Evolutionary conservation across 2,797 vertebrate species (phyloP), one percentile per base, ranked within the genome.

Genomic region (Lemur catta): DNA sequence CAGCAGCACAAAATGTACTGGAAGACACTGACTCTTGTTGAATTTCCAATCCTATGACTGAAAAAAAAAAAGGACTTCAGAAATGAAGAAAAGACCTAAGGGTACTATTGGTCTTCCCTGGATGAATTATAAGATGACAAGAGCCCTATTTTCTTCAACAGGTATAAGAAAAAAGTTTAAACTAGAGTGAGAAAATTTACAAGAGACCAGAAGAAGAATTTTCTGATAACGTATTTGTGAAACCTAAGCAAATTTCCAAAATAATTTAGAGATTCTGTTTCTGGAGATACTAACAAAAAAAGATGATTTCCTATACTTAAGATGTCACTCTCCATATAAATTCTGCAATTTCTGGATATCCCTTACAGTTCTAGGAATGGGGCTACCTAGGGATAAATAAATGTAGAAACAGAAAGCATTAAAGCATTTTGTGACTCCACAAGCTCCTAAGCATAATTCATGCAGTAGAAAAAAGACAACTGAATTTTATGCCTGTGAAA

Each of bases 341-440:
- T 93, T 95, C 46, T 93, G n/a, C 48, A 94, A 63, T 81, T 95
- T 95, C 35, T 91, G n/a, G 33, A 72, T 84, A 86, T 85, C 33
- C 55, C 61, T 93, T 82, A 46, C n/a, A 88, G 61, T 90, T 94
- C 76, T 84, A 43, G 93, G 79, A 92, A 71, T 86, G 76, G 91
- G 28, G 50, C 89, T 96, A 97, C 67, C 97, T 85, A 57, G 93
- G 94, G 96, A 97, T 95, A 93, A 94, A 97, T 97, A 97, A 97
- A 97, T 88, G 80, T 88, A 94, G 94, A 93, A 92, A 97, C 71
- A 94, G 81, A 97, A 97, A 93, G 76, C 72, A 93, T 96, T 96
- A 97, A 95, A 95, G 72, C 79, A 96, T 84, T 96, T 95, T 96
- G 96, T 97, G 89, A 81, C 97, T 97, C 86, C 55, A 90, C 59